Conservation (phyloP, 2,888 invertebrate genomes). For the Rotaria magnacalcarata region DNA sequence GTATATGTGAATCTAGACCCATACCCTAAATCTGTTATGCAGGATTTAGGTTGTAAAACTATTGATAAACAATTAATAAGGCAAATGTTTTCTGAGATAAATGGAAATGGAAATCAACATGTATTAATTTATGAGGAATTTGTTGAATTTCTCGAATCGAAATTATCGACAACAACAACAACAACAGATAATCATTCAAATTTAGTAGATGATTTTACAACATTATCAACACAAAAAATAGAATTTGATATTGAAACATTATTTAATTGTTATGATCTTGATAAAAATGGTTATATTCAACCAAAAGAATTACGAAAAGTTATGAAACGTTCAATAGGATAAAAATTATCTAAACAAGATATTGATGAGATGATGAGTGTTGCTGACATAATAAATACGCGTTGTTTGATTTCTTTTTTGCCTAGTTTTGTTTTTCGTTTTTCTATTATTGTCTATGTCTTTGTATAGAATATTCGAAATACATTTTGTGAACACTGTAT, state of each 20-base stretch:
- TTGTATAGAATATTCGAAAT: no score
- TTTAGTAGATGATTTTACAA: background rate
- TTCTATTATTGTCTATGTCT: background rate
- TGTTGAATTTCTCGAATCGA: slow-evolving; percentile 1
- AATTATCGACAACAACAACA: background rate
- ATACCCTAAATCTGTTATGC: slow-evolving; percentile 34
- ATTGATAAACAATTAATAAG: background rate
- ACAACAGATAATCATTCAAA: background rate
- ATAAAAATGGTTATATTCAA: slow-evolving; percentile 14
- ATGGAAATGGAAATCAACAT: background rate
- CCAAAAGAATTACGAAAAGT: slow-evolving; percentile 35
- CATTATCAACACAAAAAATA: background rate
- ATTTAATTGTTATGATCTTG: slow-evolving; percentile 34
- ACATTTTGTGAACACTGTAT: no score
- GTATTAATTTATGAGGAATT: background rate
- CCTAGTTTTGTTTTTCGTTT: background rate
- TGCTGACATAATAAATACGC: background rate
- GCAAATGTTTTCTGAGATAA: background rate
- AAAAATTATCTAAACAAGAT: background rate
- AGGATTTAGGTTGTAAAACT: slow-evolving; percentile 9
- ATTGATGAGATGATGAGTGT: background rate
- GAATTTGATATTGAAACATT: slow-evolving; percentile 12
- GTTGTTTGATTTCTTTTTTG: background rate
- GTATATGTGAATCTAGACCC: no score
- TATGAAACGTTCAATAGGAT: background rate